Percentiles rank a stretch among this genome's conserved stretches.
Evolutionary conservation across 2,113 vertebrate genomes (phyloP).

Genomic region (Copsychus sechellarum): DNA sequence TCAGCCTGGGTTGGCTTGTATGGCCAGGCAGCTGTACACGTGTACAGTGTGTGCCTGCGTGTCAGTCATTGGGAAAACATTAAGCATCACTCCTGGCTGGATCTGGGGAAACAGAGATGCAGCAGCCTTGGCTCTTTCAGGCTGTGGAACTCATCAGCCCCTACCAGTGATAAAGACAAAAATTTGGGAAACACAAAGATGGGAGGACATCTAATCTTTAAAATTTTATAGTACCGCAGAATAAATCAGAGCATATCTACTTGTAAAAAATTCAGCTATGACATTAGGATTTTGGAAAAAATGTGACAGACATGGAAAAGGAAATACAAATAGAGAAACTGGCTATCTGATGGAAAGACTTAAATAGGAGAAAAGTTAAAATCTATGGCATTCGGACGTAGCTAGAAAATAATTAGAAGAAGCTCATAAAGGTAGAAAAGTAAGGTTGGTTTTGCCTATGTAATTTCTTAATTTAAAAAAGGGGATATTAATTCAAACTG

Average conservation of each 20-base stretch:
- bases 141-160: background rate
- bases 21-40: rapidly evolving
- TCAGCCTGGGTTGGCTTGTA: background rate
- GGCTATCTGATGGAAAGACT: background rate
- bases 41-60: rapidly evolving
- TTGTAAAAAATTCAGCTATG: background rate
- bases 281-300: background rate
- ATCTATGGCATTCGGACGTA: background rate
- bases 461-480: background rate
- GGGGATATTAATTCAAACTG: background rate
- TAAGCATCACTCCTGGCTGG: background rate
- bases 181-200: background rate
- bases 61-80: background rate
- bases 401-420: background rate
- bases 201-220: background rate
- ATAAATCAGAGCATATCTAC: background rate
- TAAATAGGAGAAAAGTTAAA: background rate
- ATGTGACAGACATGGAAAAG: background rate
- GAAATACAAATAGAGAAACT: background rate
- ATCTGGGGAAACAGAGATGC: background rate
- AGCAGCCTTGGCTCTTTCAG: background rate
- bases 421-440: background rate
- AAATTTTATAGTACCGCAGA: background rate
- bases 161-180: background rate
- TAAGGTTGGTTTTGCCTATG: background rate